Evolutionary conservation across 2,113 vertebrate species (phyloP), one percentile per base, ranked within the genome.

Genomic region (Octodon degus): DNA sequence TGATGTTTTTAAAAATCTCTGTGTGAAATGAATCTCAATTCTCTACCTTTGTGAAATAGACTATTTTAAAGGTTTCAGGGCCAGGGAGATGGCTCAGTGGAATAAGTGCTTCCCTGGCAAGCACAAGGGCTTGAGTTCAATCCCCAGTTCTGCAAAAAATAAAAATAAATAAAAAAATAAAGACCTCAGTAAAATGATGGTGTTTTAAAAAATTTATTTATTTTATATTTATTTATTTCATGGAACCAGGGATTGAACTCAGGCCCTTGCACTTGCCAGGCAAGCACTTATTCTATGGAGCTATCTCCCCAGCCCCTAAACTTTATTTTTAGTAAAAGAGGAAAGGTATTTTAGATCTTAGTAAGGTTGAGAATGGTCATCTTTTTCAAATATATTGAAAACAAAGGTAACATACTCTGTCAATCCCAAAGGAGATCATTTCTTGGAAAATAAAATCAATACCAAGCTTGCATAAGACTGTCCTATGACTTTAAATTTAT

Each of bases 361-460:
- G 24, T 58, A 67, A 95, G 43, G n/a, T 27, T 84, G 43, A 90
- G n/a, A 88, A 90, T 27, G 17, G 7, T 68, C 55, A 74, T 76
- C 74, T 91, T 95, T 62, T 91, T 95, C 67, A 53, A 93, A 89
- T 63, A 67, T 2, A 27, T 65, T 82, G 55, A 84, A 90, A 93
- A 90, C 50, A 85, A 90, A 87, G 70, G 20, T 37, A 90, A 62
- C 11, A 72, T 24, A 17, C 6, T 0, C 24, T 27, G 25, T 92
- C 24, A 58, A 76, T 60, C 32, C 60, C 68, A 95, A 82, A 43
- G 32, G 22, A 79, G 63, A 65, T 53, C 53, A 79, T 67, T 86
- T 67, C 90, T 63, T 93, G 58, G n/a, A 84, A 91, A 90, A 83
- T 34, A 76, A 63, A 94, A 53, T 32, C 53, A 70, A 65, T 43